Evolutionary conservation across 2,113 vertebrate species (phyloP).

Genomic region (Parus major): DNA sequence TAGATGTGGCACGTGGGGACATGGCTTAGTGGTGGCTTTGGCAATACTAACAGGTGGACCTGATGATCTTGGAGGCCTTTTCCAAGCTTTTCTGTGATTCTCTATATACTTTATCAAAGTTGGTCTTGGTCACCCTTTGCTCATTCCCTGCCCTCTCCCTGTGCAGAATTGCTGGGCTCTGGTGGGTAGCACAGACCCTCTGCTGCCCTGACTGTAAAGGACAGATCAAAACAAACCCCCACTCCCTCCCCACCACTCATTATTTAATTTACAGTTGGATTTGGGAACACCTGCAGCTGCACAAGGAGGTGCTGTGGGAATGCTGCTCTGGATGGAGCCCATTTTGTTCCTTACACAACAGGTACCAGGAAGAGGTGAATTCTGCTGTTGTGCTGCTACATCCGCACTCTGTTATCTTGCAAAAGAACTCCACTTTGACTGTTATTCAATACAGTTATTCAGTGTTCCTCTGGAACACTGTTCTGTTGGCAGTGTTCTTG

Average conservation of each 20-base stretch:
- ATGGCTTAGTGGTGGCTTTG: not conserved
- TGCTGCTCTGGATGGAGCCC: not conserved
- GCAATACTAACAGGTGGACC: not conserved
- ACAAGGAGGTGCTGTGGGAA: not conserved
- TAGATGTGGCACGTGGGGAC: not conserved
- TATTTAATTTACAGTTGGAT: not conserved
- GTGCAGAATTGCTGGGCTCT: not conserved
- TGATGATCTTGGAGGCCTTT: not conserved
- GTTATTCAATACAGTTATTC: not conserved
- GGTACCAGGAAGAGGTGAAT: not conserved
- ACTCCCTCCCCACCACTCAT: fast-evolving
- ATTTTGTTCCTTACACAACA: not conserved
- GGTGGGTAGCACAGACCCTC: not conserved
- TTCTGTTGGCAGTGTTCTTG: not conserved
- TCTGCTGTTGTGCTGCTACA: not conserved
- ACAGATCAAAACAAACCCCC: not conserved
- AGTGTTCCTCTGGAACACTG: not conserved
- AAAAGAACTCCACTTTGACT: not conserved
- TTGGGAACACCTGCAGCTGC: not conserved
- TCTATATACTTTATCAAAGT: not conserved
- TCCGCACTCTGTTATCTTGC: fast-evolving
- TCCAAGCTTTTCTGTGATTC: not conserved
- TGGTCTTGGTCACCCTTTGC: not conserved
- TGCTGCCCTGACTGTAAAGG: not conserved
- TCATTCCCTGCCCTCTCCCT: not conserved